These are phyloP conservation scores for Mohoua ochrocephala DNA, from an alignment of 2,113 vertebrate genomes.

Conservation along the genomic window DNA sequence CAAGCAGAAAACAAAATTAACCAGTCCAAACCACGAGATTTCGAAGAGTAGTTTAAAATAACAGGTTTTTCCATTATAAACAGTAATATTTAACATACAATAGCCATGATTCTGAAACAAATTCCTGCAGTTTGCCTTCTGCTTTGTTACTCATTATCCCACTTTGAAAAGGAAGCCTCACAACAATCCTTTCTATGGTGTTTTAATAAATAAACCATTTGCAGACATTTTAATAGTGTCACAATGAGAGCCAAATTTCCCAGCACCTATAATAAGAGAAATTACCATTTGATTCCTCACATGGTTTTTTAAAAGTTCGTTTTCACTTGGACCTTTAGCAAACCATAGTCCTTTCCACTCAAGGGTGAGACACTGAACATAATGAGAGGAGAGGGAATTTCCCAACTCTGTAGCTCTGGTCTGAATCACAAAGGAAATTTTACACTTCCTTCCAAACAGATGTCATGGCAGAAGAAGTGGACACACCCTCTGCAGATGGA, in stretches of 20 bases:
- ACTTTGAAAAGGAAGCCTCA: not conserved
- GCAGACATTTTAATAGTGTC: not conserved
- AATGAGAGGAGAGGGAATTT: not conserved
- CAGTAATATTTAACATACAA: not conserved
- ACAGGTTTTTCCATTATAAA: not conserved
- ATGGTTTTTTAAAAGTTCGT: not conserved
- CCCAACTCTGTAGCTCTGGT: not conserved
- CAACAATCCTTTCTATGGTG: not conserved
- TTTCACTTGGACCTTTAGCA: not conserved
- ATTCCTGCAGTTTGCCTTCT: not conserved
- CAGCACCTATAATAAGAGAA: not conserved
- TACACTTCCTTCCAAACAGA: slow-evolving; percentile 51
- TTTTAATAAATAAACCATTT: not conserved
- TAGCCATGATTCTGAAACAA: not conserved
- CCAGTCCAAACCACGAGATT: not conserved
- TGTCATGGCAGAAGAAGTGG: slow-evolving; percentile 43
- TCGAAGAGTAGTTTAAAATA: not conserved
- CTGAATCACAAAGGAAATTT: slow-evolving; percentile 45
- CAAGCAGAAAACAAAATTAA: not conserved
- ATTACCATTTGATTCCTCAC: not conserved
- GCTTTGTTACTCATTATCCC: not conserved
- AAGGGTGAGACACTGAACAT: not conserved
- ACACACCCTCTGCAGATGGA: slow-evolving; percentile 60
- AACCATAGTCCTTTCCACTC: not conserved
- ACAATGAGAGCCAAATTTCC: not conserved